These are phyloP conservation scores for Microctonus hyperodae DNA, from an alignment of 2,888 invertebrate species.

Conservation along the genomic window DNA sequence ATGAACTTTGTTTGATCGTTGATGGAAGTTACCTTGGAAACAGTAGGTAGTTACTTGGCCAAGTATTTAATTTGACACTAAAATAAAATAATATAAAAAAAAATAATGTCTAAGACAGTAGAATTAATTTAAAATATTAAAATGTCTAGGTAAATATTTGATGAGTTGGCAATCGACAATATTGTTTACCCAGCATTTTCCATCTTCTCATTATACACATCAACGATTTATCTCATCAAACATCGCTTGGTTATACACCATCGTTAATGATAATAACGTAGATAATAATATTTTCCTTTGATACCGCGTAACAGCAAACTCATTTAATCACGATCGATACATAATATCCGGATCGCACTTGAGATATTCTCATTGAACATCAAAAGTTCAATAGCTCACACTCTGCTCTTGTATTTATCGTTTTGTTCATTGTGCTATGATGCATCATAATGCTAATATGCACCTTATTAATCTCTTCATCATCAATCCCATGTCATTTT, in stretches of 20 bases:
- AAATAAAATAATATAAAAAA: neutral
- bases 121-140: neutral
- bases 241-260: neutral
- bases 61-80: neutral
- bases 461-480: neutral
- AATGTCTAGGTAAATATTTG: neutral
- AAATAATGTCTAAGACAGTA: neutral
- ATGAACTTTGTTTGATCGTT: constrained; percentile 12
- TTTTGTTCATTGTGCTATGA: neutral
- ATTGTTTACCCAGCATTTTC: neutral
- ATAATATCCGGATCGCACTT: neutral
- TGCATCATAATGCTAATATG: neutral
- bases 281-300: constrained; percentile 19
- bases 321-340: constrained; percentile 14
- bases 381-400: neutral
- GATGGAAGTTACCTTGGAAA: constrained; percentile 17
- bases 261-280: constrained; percentile 1
- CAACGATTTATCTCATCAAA: neutral
- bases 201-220: constrained; percentile 6
- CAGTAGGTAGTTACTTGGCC: neutral
- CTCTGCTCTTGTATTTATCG: neutral
- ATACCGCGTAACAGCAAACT: constrained; percentile 6
- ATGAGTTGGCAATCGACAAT: neutral
- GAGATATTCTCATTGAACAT: constrained; percentile 4
- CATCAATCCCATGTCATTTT: neutral